Percentiles rank a stretch among this genome's conserved stretches.
Conservation (phyloP, 2,888 invertebrate species). For the Andrena fulva region DNA sequence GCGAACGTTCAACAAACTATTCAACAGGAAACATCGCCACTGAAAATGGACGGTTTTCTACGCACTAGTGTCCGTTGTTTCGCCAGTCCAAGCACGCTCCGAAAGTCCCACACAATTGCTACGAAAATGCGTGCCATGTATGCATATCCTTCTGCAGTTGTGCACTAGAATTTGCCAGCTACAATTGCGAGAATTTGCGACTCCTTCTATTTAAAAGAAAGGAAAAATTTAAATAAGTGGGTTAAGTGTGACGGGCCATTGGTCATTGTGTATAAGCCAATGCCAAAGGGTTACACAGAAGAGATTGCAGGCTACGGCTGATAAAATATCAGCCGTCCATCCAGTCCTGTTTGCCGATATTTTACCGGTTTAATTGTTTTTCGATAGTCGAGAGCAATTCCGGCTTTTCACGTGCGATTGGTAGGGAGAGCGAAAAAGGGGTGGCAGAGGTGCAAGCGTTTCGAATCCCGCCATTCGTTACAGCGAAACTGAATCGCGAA, state of each 20-base stretch:
- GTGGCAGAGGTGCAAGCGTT: conserved; percentile 31
- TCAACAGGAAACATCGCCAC: not conserved
- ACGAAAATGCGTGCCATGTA: not conserved
- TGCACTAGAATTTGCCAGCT: no score
- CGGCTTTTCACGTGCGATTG: conserved; percentile 67
- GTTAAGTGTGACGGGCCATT: conserved; percentile 6
- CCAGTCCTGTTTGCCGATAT: conserved; percentile 81
- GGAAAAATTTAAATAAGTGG: not conserved
- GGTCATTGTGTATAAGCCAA: not conserved
- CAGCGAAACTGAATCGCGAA: conserved; percentile 78
- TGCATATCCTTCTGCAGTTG: not conserved
- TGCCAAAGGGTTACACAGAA: conserved; percentile 8
- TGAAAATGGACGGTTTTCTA: not conserved
- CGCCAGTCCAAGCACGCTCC: not conserved
- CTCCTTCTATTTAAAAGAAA: not conserved
- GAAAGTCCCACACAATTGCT: not conserved
- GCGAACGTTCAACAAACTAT: conserved; percentile 7
- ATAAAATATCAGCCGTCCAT: conserved; percentile 82
- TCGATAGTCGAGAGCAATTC: conserved; percentile 78
- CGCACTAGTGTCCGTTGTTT: not conserved
- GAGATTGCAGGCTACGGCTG: conserved; percentile 50
- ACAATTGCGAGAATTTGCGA: not conserved
- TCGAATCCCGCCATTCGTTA: conserved; percentile 71
- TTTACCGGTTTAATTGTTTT: conserved; percentile 83
- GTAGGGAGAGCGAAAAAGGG: conserved; percentile 12